A percentile compares a stretch with the other conserved stretches of the same genome.
Conservation (phyloP, 2,113 vertebrate genomes). For the Tupaia tana region DNA sequence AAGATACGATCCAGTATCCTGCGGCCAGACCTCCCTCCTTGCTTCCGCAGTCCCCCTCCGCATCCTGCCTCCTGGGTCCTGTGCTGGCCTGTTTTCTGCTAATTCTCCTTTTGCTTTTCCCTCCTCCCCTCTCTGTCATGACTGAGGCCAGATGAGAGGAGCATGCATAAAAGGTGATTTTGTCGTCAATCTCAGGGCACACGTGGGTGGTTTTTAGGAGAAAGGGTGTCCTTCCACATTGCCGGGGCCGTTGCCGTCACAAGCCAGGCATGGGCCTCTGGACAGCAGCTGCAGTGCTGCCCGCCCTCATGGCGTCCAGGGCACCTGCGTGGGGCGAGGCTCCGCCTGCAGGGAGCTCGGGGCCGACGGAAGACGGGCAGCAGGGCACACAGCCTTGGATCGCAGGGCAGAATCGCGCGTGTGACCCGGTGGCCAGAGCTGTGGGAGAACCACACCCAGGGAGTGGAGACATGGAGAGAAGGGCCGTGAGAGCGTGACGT, state of each 20-base stretch:
- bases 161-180: background rate
- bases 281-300: background rate
- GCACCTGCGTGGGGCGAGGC: too few species aligned
- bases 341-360: background rate
- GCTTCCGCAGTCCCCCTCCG: background rate
- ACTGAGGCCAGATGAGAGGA: background rate
- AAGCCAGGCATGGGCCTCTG: background rate
- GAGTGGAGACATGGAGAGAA: background rate
- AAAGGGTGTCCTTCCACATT: background rate
- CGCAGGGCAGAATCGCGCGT: background rate
- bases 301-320: background rate
- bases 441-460: too few species aligned
- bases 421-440: background rate
- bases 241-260: background rate
- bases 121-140: background rate
- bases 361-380: background rate
- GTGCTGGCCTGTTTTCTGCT: background rate
- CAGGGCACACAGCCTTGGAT: too few species aligned
- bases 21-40: background rate
- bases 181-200: background rate
- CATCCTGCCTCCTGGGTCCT: background rate
- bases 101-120: background rate
- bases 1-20: too few species aligned
- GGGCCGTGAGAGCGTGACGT: background rate
- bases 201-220: background rate